These are phyloP conservation scores for Malacoraja senta DNA, from an alignment of 2,797 vertebrate genomes.

Conservation along the genomic window DNA sequence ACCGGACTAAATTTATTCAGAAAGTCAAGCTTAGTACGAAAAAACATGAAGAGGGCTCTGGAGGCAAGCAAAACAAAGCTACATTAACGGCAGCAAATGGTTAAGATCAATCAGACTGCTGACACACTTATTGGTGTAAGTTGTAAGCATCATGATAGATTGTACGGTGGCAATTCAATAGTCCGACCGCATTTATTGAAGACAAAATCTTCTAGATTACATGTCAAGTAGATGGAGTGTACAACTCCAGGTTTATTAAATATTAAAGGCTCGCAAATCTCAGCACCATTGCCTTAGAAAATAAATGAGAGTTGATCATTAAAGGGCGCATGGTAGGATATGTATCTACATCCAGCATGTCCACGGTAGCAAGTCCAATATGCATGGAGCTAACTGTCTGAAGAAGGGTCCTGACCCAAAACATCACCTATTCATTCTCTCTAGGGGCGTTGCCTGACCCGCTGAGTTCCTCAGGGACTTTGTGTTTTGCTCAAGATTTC, in stretches of 20 bases:
- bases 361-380: not conserved
- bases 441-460: too few relatives aligned
- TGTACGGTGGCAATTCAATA: constrained; percentile 5
- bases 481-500: too few relatives aligned
- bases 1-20: not conserved
- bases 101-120: constrained; percentile 13
- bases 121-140: constrained; percentile 29
- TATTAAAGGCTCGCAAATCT: constrained; percentile 23
- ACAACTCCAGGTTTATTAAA: constrained; percentile 32
- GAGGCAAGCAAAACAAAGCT: not conserved
- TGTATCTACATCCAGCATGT: not conserved
- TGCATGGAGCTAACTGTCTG: not conserved
- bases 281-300: not conserved
- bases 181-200: constrained; percentile 14
- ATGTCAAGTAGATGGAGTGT: constrained; percentile 35
- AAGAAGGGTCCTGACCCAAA: too few relatives aligned
- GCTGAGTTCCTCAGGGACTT: too few relatives aligned
- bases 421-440: too few relatives aligned
- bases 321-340: not conserved
- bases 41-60: not conserved
- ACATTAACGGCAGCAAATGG: not conserved
- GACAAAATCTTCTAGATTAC: constrained; percentile 36
- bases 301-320: not conserved
- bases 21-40: not conserved
- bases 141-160: constrained; percentile 28